Conservation (phyloP, 2,797 vertebrate genomes). For the Anabacerthia variegaticeps region DNA sequence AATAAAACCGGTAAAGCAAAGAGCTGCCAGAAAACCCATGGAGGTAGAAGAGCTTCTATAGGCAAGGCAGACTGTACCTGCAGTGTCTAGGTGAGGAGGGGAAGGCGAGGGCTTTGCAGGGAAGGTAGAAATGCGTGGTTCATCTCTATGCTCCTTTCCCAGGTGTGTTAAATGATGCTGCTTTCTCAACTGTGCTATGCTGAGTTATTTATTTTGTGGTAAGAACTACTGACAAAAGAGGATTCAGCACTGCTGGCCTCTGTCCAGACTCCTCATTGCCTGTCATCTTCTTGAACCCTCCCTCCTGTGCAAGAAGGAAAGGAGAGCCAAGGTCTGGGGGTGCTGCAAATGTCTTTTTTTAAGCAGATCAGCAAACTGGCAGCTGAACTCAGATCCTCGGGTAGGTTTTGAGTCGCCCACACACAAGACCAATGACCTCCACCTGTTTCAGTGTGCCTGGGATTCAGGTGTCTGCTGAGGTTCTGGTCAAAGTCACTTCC, state of each 20-base stretch:
- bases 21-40: background rate
- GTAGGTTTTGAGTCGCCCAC: rapidly evolving
- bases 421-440: background rate
- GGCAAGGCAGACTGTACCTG: background rate
- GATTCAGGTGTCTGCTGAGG: background rate
- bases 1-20: background rate
- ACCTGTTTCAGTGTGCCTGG: background rate
- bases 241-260: background rate
- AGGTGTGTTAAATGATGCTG: background rate
- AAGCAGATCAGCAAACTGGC: background rate
- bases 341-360: background rate
- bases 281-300: background rate
- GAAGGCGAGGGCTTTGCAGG: background rate
- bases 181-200: background rate
- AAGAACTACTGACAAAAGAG: background rate
- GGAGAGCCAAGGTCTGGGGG: background rate
- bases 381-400: background rate
- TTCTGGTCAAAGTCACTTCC: background rate
- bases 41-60: background rate
- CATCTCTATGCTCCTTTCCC: background rate
- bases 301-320: background rate
- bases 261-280: background rate
- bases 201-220: background rate
- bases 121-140: background rate
- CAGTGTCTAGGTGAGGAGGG: background rate